Conservation (phyloP, 2,797 vertebrate species). For the Harpagifer antarcticus region DNA sequence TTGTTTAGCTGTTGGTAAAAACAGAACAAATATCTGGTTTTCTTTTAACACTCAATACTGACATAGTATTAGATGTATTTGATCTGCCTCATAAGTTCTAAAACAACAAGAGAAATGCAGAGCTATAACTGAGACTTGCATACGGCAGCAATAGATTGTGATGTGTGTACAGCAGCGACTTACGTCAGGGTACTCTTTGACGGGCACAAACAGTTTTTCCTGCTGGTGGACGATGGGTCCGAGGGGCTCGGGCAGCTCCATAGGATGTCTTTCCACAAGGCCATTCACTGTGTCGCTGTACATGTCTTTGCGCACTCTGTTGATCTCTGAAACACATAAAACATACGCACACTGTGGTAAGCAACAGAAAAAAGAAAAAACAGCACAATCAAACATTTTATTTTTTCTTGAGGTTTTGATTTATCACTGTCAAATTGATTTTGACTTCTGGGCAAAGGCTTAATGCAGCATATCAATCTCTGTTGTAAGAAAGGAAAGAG, state of each 20-base stretch:
- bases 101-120: neutral
- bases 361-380: constrained; percentile 6
- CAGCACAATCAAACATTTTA: constrained; percentile 1
- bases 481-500: constrained; percentile 2
- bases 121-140: neutral
- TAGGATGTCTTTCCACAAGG: constrained; percentile 86
- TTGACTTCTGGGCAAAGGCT: constrained; percentile 52
- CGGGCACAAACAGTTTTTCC: constrained; percentile 90
- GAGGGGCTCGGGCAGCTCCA: constrained; percentile 86
- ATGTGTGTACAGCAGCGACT: constrained; percentile 58
- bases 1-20: neutral
- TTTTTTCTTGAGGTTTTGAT: constrained; percentile 33
- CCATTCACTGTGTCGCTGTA: constrained; percentile 89
- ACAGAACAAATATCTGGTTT: neutral
- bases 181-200: constrained; percentile 90
- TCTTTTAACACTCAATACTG: neutral
- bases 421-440: constrained; percentile 59
- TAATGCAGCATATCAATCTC: constrained; percentile 61
- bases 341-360: constrained; percentile 34
- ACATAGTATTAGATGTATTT: neutral
- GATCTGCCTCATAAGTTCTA: neutral
- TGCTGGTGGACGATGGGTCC: constrained; percentile 88
- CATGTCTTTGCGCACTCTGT: constrained; percentile 91
- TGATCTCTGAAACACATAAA: constrained; percentile 85
- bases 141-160: neutral